A percentile compares a stretch with the other conserved stretches of the same genome.
Evolutionary conservation across 2,113 vertebrate genomes (phyloP).

Genomic region (Ursus arctos): DNA sequence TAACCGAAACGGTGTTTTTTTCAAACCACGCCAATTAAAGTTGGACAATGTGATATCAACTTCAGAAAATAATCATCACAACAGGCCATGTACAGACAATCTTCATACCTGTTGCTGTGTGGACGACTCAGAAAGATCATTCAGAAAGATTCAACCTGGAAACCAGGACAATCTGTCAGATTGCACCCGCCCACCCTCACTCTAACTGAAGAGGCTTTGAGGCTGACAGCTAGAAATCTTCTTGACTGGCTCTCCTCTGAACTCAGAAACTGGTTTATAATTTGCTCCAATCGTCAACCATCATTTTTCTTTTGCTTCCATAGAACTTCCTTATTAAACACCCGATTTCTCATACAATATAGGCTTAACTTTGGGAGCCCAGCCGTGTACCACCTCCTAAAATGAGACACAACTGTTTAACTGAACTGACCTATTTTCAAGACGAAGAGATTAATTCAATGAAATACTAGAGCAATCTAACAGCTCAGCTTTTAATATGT

Average conservation of each 20-base stretch:
- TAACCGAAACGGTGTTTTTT: neutral
- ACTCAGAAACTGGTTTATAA: neutral
- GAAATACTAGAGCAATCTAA: neutral
- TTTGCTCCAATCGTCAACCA: neutral
- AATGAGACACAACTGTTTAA: neutral
- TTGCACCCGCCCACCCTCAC: neutral
- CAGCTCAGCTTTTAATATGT: neutral
- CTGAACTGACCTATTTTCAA: neutral
- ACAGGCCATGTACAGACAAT: neutral
- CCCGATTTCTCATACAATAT: neutral
- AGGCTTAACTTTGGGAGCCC: too few relatives aligned
- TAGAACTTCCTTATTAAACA: neutral
- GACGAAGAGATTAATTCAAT: neutral
- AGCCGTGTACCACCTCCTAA: neutral
- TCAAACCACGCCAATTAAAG: neutral
- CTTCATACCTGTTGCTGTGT: neutral
- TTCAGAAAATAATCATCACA: neutral
- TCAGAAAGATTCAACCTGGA: neutral
- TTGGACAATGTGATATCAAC: neutral
- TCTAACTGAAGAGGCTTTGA: neutral
- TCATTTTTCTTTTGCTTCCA: neutral
- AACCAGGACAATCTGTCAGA: neutral
- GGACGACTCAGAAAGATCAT: neutral
- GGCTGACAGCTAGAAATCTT: neutral
- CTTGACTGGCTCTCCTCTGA: neutral